Evolutionary conservation across 23 tunicate species (phyloP), one percentile per base, ranked within the genome.

Genomic region (Clavelina lepadiformis): DNA sequence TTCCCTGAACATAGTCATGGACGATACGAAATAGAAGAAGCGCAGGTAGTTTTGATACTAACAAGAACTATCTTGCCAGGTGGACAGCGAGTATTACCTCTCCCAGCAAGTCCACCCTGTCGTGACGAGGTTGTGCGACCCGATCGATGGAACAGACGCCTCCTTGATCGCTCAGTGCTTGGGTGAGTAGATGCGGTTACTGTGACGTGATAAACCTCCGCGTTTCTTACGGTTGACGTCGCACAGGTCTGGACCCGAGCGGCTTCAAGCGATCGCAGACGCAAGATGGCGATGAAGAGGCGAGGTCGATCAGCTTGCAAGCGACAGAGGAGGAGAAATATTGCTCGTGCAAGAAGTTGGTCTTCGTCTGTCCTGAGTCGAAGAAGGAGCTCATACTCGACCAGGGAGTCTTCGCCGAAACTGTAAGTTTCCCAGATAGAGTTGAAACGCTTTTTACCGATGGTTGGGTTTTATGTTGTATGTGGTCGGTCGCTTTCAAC

Each of bases 91-190:
- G 2, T 83, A 91, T 73, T 91, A 91, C 50, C 61, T 91, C 37
- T 63, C 92, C 37, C 85, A 91, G 4, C 98, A 91, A 67, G 82
- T 91, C 27, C 92, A 82, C 38, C 98, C 98, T 1, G 98, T 91
- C 0, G 91, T 91, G 33, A 74, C 82, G 26, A 69, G 98, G 30
- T 38, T 91, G 67, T 83, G 91, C 46, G 98, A 91, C 58, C 98
- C 98, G 11, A 88, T 91, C 44, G 92, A 91, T 52, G 98, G 86
- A 1, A 91, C 98, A 0, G 98, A 91, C 41, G 63, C 91, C 26
- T 86, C 91, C 7, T 24, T 46, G 54, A 91, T 91, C 27, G 98
- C 98, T 0, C 91, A 82, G 49, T 83, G 86, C 46, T 59, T 91
- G 8, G 98, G 96, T 80, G 50, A 56, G 46, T n/a, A n/a, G n/a